Conservation (phyloP, 2,797 vertebrate genomes). For the Acipenser oxyrinchus region DNA sequence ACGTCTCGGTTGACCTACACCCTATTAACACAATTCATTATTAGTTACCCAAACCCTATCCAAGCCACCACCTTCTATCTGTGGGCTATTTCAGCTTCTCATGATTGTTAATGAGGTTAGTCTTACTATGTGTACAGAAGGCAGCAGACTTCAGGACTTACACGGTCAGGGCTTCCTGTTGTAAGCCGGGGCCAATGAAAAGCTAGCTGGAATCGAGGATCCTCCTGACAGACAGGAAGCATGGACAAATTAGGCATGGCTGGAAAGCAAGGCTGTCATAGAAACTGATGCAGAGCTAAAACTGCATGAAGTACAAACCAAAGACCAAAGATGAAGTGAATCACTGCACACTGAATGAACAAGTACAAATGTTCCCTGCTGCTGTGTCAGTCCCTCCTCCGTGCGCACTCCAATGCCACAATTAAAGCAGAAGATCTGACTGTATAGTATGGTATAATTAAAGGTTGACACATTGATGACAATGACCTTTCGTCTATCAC, state of each 20-base stretch:
- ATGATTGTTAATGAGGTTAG: constrained; percentile 15
- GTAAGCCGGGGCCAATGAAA: constrained; percentile 49
- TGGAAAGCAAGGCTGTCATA: constrained; percentile 37
- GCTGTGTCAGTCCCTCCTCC: constrained; percentile 32
- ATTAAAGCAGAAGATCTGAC: constrained; percentile 25
- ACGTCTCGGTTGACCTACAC: too few relatives aligned
- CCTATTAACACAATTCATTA: too few relatives aligned
- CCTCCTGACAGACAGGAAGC: constrained; percentile 59
- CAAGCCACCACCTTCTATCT: too few relatives aligned
- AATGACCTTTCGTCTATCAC: constrained; percentile 22
- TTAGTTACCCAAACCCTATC: too few relatives aligned
- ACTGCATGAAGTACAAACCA: constrained; percentile 5
- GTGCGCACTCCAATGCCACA: constrained; percentile 37
- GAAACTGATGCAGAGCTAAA: constrained; percentile 10
- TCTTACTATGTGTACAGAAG: constrained; percentile 23
- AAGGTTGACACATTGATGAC: constrained; percentile 24
- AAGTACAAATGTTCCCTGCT: neutral
- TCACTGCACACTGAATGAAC: constrained; percentile 5
- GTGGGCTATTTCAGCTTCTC: neutral
- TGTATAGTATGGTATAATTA: constrained; percentile 35
- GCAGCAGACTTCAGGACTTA: constrained; percentile 42
- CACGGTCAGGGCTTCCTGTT: constrained; percentile 62
- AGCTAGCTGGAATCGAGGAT: constrained; percentile 50
- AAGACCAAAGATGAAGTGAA: constrained; percentile 8
- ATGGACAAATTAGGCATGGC: constrained; percentile 57